These are phyloP conservation scores for Oxyura jamaicensis DNA, from an alignment of 2,113 vertebrate species.

Conservation along the genomic window DNA sequence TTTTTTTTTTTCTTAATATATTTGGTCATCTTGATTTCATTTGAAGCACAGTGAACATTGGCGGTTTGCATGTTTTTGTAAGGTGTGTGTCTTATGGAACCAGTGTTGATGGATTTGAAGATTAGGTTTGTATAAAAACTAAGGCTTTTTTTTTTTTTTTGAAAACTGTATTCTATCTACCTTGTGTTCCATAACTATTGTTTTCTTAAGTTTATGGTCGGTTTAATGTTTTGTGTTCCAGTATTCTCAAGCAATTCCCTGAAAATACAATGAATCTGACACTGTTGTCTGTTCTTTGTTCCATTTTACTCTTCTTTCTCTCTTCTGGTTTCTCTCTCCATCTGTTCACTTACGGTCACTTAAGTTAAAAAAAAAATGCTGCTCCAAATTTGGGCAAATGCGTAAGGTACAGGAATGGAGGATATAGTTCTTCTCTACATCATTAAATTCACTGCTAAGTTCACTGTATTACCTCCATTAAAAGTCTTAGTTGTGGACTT, in stretches of 20 bases:
- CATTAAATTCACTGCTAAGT: conserved; percentile 2
- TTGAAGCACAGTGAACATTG: conserved; percentile 37
- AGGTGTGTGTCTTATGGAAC: conserved; percentile 50
- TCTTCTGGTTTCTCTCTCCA: background rate
- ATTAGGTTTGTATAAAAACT: conserved; percentile 5
- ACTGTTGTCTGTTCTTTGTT: background rate
- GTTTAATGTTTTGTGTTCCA: conserved; percentile 1
- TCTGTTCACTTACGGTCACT: background rate
- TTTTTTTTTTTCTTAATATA: background rate
- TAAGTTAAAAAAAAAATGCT: conserved; percentile 13
- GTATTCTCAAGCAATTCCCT: conserved; percentile 10
- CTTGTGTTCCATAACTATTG: conserved; percentile 39
- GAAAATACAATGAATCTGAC: background rate
- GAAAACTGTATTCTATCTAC: background rate
- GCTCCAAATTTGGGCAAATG: conserved; percentile 14
- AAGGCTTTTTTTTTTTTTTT: background rate
- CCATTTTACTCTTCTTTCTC: background rate
- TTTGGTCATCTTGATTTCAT: conserved; percentile 55
- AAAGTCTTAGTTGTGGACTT: conserved; percentile 17
- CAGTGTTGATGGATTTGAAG: conserved; percentile 26
- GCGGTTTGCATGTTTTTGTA: conserved; percentile 60
- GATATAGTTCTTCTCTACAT: background rate
- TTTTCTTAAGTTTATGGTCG: conserved; percentile 17
- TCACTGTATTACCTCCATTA: background rate
- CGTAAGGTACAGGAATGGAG: conserved; percentile 21